phyloP scores from a whole-genome alignment of 2,113 vertebrate genomes.

The Tonatia bakeri region DNA sequence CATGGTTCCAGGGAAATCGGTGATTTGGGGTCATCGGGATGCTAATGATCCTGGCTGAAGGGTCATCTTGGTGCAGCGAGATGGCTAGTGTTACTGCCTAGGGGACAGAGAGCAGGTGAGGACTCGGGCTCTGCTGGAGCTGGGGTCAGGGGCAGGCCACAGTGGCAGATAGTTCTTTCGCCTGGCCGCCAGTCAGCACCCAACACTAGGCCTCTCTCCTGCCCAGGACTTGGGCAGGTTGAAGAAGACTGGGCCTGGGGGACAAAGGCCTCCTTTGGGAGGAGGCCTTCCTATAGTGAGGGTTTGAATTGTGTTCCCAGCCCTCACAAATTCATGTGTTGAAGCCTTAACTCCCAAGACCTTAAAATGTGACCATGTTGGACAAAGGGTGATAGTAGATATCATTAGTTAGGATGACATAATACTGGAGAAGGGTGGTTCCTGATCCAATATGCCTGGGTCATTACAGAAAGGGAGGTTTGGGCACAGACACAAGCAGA shows the following conservation, averaged over 20 bases:
- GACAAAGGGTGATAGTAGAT: rapidly evolving
- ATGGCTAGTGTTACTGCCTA: conserved; percentile 52
- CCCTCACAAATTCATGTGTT: rapidly evolving
- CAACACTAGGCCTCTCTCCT: neutral
- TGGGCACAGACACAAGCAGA: neutral
- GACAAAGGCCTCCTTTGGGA: rapidly evolving
- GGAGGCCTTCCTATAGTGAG: neutral
- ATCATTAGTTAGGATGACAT: rapidly evolving
- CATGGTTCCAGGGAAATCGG: conserved; percentile 45
- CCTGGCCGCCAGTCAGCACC: rapidly evolving
- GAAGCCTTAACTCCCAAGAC: neutral
- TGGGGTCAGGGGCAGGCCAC: neutral
- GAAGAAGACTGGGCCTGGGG: neutral
- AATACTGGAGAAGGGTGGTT: neutral
- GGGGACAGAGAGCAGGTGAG: neutral
- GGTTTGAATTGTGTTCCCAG: neutral
- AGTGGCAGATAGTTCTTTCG: neutral
- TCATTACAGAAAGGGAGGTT: neutral
- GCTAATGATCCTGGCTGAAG: neutral
- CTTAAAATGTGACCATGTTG: neutral
- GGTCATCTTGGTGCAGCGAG: conserved; percentile 1
- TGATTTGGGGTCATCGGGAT: conserved; percentile 9
- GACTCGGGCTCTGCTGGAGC: neutral
- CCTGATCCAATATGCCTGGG: neutral
- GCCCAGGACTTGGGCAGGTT: too few relatives aligned